These are phyloP conservation scores for Drosophila cyrtoloma DNA, from an alignment of 2,888 invertebrate species.

Conservation along the genomic window DNA sequence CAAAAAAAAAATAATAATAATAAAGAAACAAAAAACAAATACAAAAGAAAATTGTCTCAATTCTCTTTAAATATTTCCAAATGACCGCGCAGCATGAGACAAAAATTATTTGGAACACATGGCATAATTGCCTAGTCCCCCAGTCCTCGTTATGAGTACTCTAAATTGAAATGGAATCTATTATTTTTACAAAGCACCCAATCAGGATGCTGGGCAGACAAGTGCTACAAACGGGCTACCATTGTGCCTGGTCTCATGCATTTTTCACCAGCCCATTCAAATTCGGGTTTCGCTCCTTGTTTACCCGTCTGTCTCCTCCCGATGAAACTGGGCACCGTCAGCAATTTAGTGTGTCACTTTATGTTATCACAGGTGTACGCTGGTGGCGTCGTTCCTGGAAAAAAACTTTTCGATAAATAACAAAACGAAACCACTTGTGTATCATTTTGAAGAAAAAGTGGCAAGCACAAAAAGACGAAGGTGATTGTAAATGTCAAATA, in stretches of 20 bases:
- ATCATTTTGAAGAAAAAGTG: slow-evolving; percentile 39
- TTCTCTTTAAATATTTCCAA: slow-evolving; percentile 37
- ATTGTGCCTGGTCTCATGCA: slow-evolving; percentile 25
- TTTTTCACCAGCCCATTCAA: slow-evolving; percentile 17
- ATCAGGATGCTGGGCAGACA: slow-evolving; percentile 19
- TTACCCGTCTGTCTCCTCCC: slow-evolving; percentile 10
- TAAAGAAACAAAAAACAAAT: slow-evolving; percentile 2
- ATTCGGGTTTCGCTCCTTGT: slow-evolving; percentile 25
- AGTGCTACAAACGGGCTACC: slow-evolving; percentile 9
- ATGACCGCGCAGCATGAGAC: slow-evolving; percentile 12
- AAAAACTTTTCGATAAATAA: slow-evolving; percentile 31
- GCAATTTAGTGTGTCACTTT: neutral
- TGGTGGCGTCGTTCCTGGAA: neutral
- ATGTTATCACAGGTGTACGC: slow-evolving; percentile 56
- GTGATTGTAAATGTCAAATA: slow-evolving; percentile 6
- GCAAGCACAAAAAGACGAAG: neutral
- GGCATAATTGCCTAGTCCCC: slow-evolving; percentile 35
- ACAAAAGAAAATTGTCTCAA: slow-evolving; percentile 20
- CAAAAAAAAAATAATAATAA: neutral
- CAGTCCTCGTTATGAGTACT: slow-evolving; percentile 11
- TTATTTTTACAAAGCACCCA: slow-evolving; percentile 49
- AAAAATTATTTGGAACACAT: slow-evolving; percentile 21
- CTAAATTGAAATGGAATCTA: slow-evolving; percentile 44
- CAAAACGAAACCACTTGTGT: slow-evolving; percentile 49
- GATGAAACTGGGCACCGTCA: slow-evolving; percentile 10